Base-by-base conservation (phyloP, 35 echinoderm and acorn worm genomes). In the Heliocidaris tuberculata region DNA sequence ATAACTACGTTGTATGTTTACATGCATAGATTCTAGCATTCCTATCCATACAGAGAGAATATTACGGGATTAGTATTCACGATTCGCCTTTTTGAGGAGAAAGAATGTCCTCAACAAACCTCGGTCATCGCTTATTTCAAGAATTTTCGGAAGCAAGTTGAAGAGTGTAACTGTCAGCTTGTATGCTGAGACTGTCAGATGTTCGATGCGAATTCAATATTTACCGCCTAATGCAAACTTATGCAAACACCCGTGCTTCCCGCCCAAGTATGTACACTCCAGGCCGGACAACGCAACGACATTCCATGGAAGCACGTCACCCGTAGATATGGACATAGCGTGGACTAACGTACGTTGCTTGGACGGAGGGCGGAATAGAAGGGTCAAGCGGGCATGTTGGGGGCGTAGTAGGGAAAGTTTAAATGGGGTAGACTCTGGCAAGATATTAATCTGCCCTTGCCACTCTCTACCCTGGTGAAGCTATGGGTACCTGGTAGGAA, bases 161-260 rank as follows among this genome's bases (percentile, higher is more conserved):
- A 32, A 42, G 31, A 89, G 87, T 89, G 87, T 89, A 89, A 47
- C 87, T 89, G 87, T 48, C 87, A 32, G 87, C 31, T 89, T 89
- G 32, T 89, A 47, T 89, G 87, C 87, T 3, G 32, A 89, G 32
- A 89, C 47, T 89, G 87, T 89, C 87, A 89, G 87, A 89, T 47
- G 87, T 89, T 89, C 87, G 87, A 89, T 89, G 47, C 31, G 87
- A 89, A 89, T 89, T 89, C 87, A 89, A 89, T 89, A 89, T 47
- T 48, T 32, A 48, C 47, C 87, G 31, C 31, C 87, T 89, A 89
- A 89, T 89, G 87, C 87, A 89, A 89, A 89, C 87, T 89, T 89
- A 89, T 89, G 87, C 87, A 89, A 89, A 89, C 87, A 89, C 31
- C 9, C 9, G 87, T 48, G 47, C 87, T 89, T 89, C 87, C 87